Evolutionary conservation across 1,140 invertebrate genomes (phyloP).

Genomic region (Zophobas atratus): DNA sequence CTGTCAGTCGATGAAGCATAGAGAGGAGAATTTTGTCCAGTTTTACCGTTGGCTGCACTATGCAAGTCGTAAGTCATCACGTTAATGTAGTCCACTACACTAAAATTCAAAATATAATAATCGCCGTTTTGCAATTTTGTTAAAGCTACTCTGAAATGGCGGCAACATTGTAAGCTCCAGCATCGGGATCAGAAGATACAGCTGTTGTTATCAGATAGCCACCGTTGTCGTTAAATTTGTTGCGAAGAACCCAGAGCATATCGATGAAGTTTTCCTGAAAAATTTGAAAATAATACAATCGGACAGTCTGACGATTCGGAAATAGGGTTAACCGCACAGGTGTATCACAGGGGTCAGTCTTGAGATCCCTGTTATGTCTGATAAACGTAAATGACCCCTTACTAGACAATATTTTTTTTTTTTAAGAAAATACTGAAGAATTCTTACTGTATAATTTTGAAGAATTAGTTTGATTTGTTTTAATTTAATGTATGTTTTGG

Average conservation of each 20-base stretch:
- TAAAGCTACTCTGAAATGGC: constrained; percentile 68
- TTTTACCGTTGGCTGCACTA: constrained; percentile 67
- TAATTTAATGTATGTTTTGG: background rate
- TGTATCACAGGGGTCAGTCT: too few relatives aligned
- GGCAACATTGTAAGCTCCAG: constrained; percentile 7
- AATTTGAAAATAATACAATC: background rate
- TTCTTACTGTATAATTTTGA: constrained; percentile 63
- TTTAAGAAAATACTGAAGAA: constrained; percentile 20
- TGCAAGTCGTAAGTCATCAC: constrained; percentile 85
- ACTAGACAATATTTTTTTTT: too few relatives aligned
- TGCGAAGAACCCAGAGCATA: constrained; percentile 7
- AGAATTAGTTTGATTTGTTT: constrained; percentile 52
- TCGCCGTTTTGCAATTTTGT: constrained; percentile 85
- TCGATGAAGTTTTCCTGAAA: constrained; percentile 36
- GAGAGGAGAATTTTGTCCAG: constrained; percentile 36
- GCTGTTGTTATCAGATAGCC: constrained; percentile 30
- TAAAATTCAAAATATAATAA: constrained; percentile 87
- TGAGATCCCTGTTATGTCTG: too few relatives aligned
- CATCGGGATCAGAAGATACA: background rate
- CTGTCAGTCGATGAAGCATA: constrained; percentile 34
- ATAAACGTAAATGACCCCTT: too few relatives aligned
- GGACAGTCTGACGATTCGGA: too few relatives aligned
- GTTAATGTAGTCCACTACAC: constrained; percentile 86
- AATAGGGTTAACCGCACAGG: too few relatives aligned
- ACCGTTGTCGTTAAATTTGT: constrained; percentile 28